Percentiles rank a stretch among this genome's conserved stretches.
Evolutionary conservation across 2,888 invertebrate species (phyloP).

Genomic region (Ormia ochracea): DNA sequence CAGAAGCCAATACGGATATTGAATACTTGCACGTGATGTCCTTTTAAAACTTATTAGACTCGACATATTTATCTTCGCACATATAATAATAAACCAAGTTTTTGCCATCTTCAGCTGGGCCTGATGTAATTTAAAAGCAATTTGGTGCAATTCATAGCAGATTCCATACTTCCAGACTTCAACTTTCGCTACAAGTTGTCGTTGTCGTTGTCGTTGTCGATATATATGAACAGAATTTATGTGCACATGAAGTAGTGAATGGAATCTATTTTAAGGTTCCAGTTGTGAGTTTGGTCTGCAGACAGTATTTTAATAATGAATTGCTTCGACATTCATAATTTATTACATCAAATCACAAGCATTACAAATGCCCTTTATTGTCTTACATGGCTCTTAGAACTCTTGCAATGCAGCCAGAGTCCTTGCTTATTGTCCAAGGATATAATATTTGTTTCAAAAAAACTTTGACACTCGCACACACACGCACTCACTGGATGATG

Average conservation of each 20-base stretch:
- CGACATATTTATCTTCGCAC: too few species aligned
- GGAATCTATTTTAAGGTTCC: constrained; percentile 1
- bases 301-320: constrained; percentile 52
- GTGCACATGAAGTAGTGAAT: background rate
- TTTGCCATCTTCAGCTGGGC: too few species aligned
- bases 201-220: too few species aligned
- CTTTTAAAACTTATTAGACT: too few species aligned
- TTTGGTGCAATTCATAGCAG: too few species aligned
- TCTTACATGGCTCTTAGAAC: constrained; percentile 24
- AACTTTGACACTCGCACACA: background rate
- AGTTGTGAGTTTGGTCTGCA: background rate
- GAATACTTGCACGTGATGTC: too few species aligned
- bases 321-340: constrained; percentile 57
- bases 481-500: background rate
- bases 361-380: constrained; percentile 14
- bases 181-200: too few species aligned
- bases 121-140: too few species aligned
- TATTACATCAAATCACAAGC: constrained; percentile 48
- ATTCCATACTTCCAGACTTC: background rate
- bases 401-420: background rate
- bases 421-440: constrained; percentile 38
- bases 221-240: background rate
- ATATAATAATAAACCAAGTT: too few species aligned
- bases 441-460: background rate
- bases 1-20: too few species aligned